These are phyloP conservation scores for Aegotheles bennettii DNA, from an alignment of 2,113 vertebrate genomes.

Conservation along the genomic window DNA sequence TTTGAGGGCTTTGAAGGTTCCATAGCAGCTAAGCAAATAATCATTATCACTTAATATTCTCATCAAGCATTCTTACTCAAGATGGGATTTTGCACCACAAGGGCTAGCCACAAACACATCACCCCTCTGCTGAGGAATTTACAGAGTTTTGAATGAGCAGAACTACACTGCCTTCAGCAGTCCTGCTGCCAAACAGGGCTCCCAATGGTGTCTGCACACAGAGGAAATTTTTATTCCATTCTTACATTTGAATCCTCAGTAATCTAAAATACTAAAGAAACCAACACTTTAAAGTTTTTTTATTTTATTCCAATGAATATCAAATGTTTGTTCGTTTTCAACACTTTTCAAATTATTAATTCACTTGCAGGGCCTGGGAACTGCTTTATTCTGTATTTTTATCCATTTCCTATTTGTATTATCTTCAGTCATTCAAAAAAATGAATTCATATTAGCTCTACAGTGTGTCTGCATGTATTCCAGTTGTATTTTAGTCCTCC, in stretches of 20 bases:
- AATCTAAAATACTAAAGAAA: not conserved
- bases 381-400: constrained; percentile 44
- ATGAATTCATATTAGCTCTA: not conserved
- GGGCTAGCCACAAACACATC: not conserved
- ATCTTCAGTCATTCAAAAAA: not conserved
- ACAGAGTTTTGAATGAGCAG: not conserved
- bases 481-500: constrained; percentile 67
- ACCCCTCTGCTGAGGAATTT: not conserved
- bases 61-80: not conserved
- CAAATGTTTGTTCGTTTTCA: not conserved
- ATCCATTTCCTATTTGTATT: not conserved
- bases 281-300: not conserved
- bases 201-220: accelerated
- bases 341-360: not conserved
- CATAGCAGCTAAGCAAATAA: constrained; percentile 12
- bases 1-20: not conserved
- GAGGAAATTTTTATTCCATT: not conserved
- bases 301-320: not conserved
- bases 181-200: not conserved
- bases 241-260: not conserved
- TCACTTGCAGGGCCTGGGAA: not conserved
- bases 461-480: constrained; percentile 1
- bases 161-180: not conserved
- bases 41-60: constrained; percentile 39
- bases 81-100: not conserved